A percentile compares a stretch with the other conserved stretches of the same genome.
phyloP scores from a whole-genome alignment of 2,113 vertebrate genomes.

The Bagarius yarrelli region DNA sequence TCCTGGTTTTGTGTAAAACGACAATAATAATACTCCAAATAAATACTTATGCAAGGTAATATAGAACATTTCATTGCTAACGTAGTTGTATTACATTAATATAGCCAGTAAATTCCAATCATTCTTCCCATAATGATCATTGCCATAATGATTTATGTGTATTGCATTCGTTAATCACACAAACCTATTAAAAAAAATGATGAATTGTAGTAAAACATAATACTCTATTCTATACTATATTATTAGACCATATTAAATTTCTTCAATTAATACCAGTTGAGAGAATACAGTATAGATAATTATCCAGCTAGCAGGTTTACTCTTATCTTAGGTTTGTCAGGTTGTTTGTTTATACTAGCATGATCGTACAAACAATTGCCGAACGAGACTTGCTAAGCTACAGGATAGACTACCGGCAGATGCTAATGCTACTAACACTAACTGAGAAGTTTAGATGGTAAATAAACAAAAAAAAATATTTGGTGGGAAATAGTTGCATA shows the following conservation, averaged over 20 bases:
- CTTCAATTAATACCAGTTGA: neutral
- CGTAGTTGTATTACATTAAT: neutral
- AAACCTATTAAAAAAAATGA: neutral
- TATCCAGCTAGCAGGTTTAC: neutral
- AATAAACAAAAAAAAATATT: neutral
- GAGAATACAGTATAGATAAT: neutral
- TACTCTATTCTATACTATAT: too few relatives aligned
- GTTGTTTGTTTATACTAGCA: neutral
- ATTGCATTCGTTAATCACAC: neutral
- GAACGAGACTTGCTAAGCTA: neutral
- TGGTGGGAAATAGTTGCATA: neutral
- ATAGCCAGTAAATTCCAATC: neutral
- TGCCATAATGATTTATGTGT: too few relatives aligned
- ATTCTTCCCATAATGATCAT: neutral
- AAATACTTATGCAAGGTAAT: neutral
- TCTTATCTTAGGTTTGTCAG: neutral
- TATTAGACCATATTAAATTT: neutral
- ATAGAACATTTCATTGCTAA: neutral
- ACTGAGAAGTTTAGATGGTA: neutral
- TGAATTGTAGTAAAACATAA: neutral
- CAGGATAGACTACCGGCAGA: neutral
- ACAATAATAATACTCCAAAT: neutral
- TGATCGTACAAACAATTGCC: neutral
- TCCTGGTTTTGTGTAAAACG: neutral
- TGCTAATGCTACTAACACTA: conserved; percentile 5